These are phyloP conservation scores for Drosophila funebris DNA, from an alignment of 1,140 invertebrate genomes.

Conservation along the genomic window DNA sequence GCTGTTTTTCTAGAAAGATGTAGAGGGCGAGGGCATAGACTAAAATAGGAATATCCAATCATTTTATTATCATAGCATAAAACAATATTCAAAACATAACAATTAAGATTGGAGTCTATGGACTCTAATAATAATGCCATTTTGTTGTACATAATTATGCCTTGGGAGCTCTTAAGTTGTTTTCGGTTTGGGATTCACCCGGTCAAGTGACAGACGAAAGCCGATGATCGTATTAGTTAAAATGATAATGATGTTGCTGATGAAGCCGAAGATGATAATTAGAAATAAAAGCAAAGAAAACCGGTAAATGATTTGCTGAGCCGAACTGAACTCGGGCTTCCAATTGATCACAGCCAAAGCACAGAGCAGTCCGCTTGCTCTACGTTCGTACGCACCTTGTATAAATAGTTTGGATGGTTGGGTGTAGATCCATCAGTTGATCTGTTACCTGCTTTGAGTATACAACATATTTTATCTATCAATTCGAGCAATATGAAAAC, in stretches of 20 bases:
- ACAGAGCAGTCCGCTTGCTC: neutral
- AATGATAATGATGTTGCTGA: constrained; percentile 12
- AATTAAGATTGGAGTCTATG: neutral
- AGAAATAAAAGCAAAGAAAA: constrained; percentile 61
- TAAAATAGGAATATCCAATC: constrained; percentile 6
- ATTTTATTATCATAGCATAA: neutral
- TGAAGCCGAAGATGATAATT: constrained; percentile 49
- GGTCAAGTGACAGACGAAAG: constrained; percentile 29
- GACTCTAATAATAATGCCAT: neutral
- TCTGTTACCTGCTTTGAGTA: constrained; percentile 20
- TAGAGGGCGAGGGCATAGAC: neutral
- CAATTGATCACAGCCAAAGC: constrained; percentile 43
- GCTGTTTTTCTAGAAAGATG: neutral
- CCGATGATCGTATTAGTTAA: constrained; percentile 16
- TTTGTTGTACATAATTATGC: constrained; percentile 39
- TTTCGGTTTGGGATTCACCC: constrained; percentile 56
- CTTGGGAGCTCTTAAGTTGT: constrained; percentile 14
- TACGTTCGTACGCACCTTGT: constrained; percentile 9
- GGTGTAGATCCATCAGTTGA: constrained; percentile 54
- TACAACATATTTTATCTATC: constrained; percentile 10
- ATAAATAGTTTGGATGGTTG: constrained; percentile 32
- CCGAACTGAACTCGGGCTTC: constrained; percentile 15
- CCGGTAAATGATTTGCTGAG: constrained; percentile 50
- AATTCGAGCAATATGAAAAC: constrained; percentile 54
- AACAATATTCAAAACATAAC: neutral